phyloP scores from a whole-genome alignment of 2,113 vertebrate species.

The Equus przewalskii region DNA sequence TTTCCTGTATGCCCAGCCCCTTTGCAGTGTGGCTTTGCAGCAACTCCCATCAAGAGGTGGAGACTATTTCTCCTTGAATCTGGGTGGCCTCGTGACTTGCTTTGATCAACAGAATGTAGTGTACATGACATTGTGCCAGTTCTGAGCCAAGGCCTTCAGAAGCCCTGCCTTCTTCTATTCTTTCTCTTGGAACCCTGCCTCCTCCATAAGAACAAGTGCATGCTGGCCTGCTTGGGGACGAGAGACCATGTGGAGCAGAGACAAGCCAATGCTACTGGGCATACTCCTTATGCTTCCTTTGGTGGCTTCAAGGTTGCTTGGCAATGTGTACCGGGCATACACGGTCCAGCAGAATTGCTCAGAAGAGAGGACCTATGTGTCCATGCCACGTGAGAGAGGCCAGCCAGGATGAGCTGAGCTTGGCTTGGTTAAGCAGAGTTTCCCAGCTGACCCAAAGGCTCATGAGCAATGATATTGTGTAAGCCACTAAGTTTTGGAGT shows the following conservation, averaged over 20 bases:
- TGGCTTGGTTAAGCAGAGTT: neutral
- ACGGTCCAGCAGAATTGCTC: too few relatives aligned
- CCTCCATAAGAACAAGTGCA: neutral
- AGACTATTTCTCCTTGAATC: neutral
- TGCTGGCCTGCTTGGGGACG: accelerated
- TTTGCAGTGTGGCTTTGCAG: neutral
- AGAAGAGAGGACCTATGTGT: too few relatives aligned
- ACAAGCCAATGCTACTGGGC: accelerated
- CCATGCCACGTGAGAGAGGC: accelerated
- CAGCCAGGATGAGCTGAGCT: neutral
- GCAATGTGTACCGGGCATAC: too few relatives aligned
- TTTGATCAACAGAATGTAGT: neutral
- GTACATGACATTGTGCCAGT: neutral
- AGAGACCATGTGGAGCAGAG: accelerated
- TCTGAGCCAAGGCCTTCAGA: neutral
- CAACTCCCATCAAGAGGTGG: neutral
- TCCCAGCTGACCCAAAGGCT: neutral
- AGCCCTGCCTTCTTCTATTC: neutral
- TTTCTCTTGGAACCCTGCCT: neutral
- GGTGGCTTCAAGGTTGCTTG: too few relatives aligned
- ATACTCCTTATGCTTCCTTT: too few relatives aligned
- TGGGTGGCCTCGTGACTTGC: neutral
- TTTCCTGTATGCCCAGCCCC: too few relatives aligned
- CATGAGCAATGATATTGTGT: too few relatives aligned
- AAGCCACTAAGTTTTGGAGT: neutral